Conservation (phyloP, 1,140 invertebrate species). For the Cepaea nemoralis region DNA sequence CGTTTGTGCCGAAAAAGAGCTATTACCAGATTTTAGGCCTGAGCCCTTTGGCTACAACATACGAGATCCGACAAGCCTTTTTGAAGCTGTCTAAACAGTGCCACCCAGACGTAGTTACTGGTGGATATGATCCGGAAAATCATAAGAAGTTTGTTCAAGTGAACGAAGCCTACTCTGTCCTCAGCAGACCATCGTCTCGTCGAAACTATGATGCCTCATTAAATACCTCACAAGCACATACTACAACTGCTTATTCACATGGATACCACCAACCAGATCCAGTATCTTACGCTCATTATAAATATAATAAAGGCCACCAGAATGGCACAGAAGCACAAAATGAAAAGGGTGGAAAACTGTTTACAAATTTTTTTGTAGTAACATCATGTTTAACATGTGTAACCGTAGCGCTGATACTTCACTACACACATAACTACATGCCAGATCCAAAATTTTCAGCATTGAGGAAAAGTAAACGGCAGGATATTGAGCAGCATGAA, state of each 20-base stretch:
- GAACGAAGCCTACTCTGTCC: conserved; percentile 24
- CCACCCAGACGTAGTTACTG: conserved; percentile 24
- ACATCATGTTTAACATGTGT: neutral
- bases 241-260: neutral
- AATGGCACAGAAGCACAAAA: neutral
- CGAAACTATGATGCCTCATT: conserved; percentile 20
- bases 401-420: neutral
- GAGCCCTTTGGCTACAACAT: neutral
- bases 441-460: neutral
- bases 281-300: neutral
- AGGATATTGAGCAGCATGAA: conserved; percentile 18
- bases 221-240: neutral
- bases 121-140: neutral
- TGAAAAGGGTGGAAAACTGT: neutral
- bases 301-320: conserved; percentile 3
- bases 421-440: conserved; percentile 2
- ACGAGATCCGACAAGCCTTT: conserved; percentile 25
- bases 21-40: conserved; percentile 26
- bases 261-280: neutral
- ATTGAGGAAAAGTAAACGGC: neutral
- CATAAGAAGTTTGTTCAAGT: conserved; percentile 32
- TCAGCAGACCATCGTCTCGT: conserved; percentile 4
- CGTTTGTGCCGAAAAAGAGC: neutral
- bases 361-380: conserved; percentile 14
- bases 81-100: conserved; percentile 26